Base-by-base conservation (phyloP, 2,888 invertebrate species). In the Lamproptera curius region DNA sequence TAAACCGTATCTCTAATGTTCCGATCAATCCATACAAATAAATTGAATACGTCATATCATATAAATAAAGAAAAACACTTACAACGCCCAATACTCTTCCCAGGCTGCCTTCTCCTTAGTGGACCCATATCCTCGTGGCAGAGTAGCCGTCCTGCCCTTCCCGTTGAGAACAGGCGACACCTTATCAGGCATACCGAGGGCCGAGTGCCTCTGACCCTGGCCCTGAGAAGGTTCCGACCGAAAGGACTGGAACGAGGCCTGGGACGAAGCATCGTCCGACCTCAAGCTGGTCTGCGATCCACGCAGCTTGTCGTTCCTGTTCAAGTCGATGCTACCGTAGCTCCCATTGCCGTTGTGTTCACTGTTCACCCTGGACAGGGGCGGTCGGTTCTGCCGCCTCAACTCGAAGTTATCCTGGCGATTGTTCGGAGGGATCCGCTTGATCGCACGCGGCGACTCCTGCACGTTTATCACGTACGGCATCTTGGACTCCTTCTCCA, bases 51-150 rank as follows among this genome's bases (percentile, higher is more conserved):
- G n/a, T 10, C 28, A 28, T 10, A 28, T 10, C 8, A 6, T 10
- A 28, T 2, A 28, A 28, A 28, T 28, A 28, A 9, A 28, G n/a
- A 6, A 28, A 28, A 28, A 50, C 39, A 81, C 85, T 82, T 62
- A 88, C 88, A 75, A 71, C 1, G 85, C 73, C 88, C 88, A 88
- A 57, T 88, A 88, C 13, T 85, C 85, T 52, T 88, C 85, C 88
- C 87, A 88, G 40, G 73, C 76, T 61, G 73, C 76, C 62, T 78
- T 84, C 57, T 83, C 79, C 57, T 71, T 82, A 0, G 62, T 78
- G 0, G 86, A 83, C 0, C 83, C 86, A 44, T 85, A 84, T 0
- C 86, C 85, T 17, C 86, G 62, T 0, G 86, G 86, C 36, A 87
- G 53, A 0, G 87, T 86, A 0, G 86, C 81, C 0, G 84, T 86